phyloP scores from a whole-genome alignment of 2,113 vertebrate species.

The Myrmecophaga tridactyla region DNA sequence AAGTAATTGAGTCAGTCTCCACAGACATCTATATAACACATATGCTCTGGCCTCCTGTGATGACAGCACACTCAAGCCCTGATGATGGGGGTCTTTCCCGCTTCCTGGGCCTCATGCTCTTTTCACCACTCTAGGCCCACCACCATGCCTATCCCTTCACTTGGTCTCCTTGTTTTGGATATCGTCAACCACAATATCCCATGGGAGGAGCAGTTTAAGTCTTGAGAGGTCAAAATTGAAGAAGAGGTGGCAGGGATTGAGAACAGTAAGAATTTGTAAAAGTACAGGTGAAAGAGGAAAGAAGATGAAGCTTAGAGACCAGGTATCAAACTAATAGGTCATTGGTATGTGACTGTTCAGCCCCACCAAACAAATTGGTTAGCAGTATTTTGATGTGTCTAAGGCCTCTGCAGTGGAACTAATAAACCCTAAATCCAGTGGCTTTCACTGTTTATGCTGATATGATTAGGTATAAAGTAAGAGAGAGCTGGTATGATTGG shows the following conservation, averaged over 20 bases:
- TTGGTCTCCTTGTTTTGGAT: neutral
- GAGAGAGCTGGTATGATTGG: neutral
- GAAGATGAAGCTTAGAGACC: neutral
- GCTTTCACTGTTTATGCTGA: neutral
- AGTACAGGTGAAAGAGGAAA: neutral
- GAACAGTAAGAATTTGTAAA: neutral
- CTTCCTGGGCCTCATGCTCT: neutral
- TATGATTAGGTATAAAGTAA: neutral
- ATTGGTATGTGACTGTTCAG: neutral
- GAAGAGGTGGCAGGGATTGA: neutral
- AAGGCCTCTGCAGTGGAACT: neutral
- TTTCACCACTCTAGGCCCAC: neutral
- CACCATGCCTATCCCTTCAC: accelerated
- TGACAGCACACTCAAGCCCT: neutral
- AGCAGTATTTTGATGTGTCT: neutral
- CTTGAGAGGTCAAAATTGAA: neutral
- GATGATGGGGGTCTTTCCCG: neutral
- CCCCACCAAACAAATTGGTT: neutral
- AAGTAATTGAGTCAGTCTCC: neutral
- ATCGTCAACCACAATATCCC: neutral
- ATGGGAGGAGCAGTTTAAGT: neutral
- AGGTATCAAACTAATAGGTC: neutral
- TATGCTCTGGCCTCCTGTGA: neutral
- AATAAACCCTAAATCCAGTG: neutral
- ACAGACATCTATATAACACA: neutral